Evolutionary conservation across 2,888 invertebrate species (phyloP), one percentile per base, ranked within the genome.

Genomic region (Pristionchus exspectatus): DNA sequence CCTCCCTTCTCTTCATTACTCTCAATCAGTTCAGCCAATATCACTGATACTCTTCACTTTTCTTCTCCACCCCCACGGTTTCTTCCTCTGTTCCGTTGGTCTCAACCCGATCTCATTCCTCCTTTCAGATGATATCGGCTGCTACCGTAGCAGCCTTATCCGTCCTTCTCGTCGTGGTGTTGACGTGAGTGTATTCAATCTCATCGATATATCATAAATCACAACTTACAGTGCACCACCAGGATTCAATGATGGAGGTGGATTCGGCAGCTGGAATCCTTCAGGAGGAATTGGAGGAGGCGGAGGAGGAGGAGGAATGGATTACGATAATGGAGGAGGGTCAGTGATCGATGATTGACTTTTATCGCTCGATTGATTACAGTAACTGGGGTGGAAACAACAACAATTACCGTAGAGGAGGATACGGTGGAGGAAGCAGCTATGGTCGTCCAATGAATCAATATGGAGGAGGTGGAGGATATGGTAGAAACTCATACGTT

Each of bases 231-330:
- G 84, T 59, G 84, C 59, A 33, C 59, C 84, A 33, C 84, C 84
- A 33, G 84, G 84, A 18, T 85, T 85, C 59, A 85, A 85, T 59
- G 84, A 85, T 59, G 84, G 84, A 14, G 84, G 84, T 59, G 84
- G 59, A 50, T 87, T 87, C 69, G 87, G 87, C 4, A 50, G 30
- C 4, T 87, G 87, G 87, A 21, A 87, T n/a, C 87, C 87, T 21
- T 33, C 56, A 9, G 84, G 59, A 84, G 84, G 84, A 56, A 59
- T 33, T 18, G 69, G 87, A 69, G 87, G 87, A 69, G 87, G 87
- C n/a, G 87, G 63, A 50, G 69, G 69, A 63, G 86, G 86, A 33
- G 84, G 84, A 84, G 87, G 87, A 87, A 59, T 87, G 69, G 87
- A 87, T 50, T 87, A 85, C 84, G 84, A 85, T 85, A 85, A 85